Percentiles rank a stretch among this genome's conserved stretches.
These are phyloP conservation scores for Halocynthia roretzi DNA, from an alignment of 23 tunicate species.

Conservation along the genomic window DNA sequence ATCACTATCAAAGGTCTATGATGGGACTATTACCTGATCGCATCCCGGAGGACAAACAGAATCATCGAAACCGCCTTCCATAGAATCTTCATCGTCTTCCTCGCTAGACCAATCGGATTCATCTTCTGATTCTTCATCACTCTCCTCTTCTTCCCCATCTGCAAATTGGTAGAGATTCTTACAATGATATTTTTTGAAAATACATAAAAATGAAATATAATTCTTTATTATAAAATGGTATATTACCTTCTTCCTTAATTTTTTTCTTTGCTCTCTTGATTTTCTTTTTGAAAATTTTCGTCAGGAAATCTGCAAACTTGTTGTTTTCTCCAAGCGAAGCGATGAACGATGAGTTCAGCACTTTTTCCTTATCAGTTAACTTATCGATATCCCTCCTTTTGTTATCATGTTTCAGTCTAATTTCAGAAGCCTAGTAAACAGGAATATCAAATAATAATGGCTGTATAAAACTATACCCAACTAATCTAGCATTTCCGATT, in stretches of 20 bases:
- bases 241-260: slow-evolving; percentile 42
- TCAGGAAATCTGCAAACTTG: slow-evolving; percentile 84
- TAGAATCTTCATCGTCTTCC: slow-evolving; percentile 90
- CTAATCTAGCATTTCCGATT: not conserved
- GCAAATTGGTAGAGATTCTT: slow-evolving; percentile 1
- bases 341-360: slow-evolving; percentile 54
- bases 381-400: slow-evolving; percentile 89
- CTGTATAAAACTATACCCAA: too few species aligned
- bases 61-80: slow-evolving; percentile 95
- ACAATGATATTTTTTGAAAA: not conserved
- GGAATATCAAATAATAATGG: too few species aligned
- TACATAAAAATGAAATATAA: not conserved
- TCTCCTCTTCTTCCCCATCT: slow-evolving; percentile 72
- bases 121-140: slow-evolving; percentile 82
- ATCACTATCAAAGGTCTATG: not conserved
- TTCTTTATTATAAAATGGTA: not conserved
- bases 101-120: slow-evolving; percentile 96
- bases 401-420: slow-evolving; percentile 47
- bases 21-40: slow-evolving; percentile 45
- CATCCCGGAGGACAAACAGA: slow-evolving; percentile 96
- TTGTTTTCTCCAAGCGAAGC: slow-evolving; percentile 88
- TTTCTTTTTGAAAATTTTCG: slow-evolving; percentile 93
- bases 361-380: slow-evolving; percentile 76
- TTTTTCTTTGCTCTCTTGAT: slow-evolving; percentile 93
- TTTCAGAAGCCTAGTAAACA: slow-evolving; percentile 40